phyloP scores from a whole-genome alignment of 2,888 invertebrate genomes.

The Steinernema scapterisci region DNA sequence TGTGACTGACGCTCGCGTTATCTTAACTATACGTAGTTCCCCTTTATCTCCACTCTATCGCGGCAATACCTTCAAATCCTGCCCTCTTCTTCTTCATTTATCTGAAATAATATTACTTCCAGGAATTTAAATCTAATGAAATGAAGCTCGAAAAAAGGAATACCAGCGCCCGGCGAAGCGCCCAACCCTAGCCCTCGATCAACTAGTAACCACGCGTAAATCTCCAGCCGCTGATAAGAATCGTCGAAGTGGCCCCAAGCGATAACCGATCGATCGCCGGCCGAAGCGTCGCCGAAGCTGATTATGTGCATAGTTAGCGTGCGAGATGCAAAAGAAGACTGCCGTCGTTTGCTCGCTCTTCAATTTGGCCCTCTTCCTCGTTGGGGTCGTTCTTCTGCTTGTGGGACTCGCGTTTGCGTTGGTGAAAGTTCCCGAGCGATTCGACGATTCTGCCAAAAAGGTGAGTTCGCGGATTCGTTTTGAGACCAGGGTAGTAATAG shows the following conservation, averaged over 20 bases:
- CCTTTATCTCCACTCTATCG: too few relatives aligned
- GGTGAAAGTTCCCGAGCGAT: neutral
- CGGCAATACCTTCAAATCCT: too few relatives aligned
- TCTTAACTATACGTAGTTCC: too few relatives aligned
- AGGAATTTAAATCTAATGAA: too few relatives aligned
- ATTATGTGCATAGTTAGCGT: slow-evolving; percentile 24
- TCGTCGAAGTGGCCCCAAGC: neutral
- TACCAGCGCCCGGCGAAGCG: too few relatives aligned
- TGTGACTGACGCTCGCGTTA: too few relatives aligned
- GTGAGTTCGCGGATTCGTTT: neutral
- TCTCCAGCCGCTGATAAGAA: slow-evolving; percentile 23
- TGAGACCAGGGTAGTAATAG: neutral
- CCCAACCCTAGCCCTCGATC: too few relatives aligned
- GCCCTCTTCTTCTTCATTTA: too few relatives aligned
- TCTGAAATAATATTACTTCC: too few relatives aligned
- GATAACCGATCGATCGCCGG: neutral
- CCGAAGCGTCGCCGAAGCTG: neutral
- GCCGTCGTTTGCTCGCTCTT: neutral
- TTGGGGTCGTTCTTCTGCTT: neutral
- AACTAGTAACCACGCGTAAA: neutral
- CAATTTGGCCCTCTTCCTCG: neutral
- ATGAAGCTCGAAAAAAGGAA: too few relatives aligned
- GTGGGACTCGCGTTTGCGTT: slow-evolving; percentile 12
- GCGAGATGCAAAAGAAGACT: slow-evolving; percentile 17
- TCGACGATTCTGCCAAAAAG: slow-evolving; percentile 8